Base-by-base conservation (phyloP, 1,140 invertebrate genomes). In the Drosophila insularis region DNA sequence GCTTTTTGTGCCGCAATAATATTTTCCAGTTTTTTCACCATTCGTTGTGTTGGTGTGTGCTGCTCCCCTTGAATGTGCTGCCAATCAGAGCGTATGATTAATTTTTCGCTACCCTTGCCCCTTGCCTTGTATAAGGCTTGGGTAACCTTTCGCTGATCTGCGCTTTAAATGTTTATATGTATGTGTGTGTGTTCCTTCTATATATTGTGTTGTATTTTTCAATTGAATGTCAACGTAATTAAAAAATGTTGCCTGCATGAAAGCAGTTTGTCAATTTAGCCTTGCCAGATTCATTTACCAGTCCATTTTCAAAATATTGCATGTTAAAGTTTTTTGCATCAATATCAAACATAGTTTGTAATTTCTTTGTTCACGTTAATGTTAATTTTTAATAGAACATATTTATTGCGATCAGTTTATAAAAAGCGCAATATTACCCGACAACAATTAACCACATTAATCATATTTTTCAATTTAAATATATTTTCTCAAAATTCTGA, bases 21-120 rank as follows among this genome's bases (percentile, higher is more conserved):
- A 87, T 89, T 84, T 78, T 66, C 74, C 79, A 56, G 43, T 50
- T 50, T 50, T 50, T 21, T 17, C 43, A 50, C 19, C 43, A 50
- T 50, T 50, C 43, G 43, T 11, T 50, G 43, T 50, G 43, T 75
- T 75, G 68, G 68, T 75, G 64, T 73, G 65, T 31, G 65, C 37
- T n/a, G 71, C 79, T 71, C 77, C 69, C 73, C 76, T 74, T 84
- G 58, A 82, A 68, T 72, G 75, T 77, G 84, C 76, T 77, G 79
- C 67, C 84, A 87, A 82, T 81, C 82, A 72, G 84, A 89, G 84
- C 84, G 82, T 87, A 82, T 89, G 82, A 87, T 87, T 87, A 87
- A 87, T 87, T 89, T 87, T 87, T 89, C 64, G 76, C 75, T 71
- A 67, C 55, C 55, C 43, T 50, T 17, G 43, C 14, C 14, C 43